These are phyloP conservation scores for Drosophila kanekoi DNA, from an alignment of 2,888 invertebrate species.

Conservation along the genomic window DNA sequence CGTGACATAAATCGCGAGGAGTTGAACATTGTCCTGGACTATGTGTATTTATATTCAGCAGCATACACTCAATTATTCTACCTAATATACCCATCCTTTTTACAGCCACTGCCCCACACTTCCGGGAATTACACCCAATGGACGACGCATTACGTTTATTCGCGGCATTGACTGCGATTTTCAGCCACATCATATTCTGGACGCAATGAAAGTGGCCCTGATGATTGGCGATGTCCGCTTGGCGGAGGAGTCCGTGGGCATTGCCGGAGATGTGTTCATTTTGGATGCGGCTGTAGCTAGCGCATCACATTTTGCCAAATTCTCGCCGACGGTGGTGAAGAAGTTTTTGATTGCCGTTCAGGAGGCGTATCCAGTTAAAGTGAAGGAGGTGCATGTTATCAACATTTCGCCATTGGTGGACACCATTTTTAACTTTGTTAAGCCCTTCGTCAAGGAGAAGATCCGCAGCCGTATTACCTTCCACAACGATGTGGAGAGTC, in stretches of 20 bases:
- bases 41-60: slow-evolving; percentile 87
- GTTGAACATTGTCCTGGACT: slow-evolving; percentile 89
- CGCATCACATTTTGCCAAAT: slow-evolving; percentile 92
- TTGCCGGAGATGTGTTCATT: slow-evolving; percentile 93
- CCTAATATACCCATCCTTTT: not conserved
- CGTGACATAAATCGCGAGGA: slow-evolving; percentile 91
- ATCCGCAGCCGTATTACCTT: slow-evolving; percentile 93
- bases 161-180: slow-evolving; percentile 90
- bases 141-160: slow-evolving; percentile 91
- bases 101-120: slow-evolving; percentile 91
- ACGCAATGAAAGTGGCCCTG: slow-evolving; percentile 92
- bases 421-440: slow-evolving; percentile 93
- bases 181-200: slow-evolving; percentile 90
- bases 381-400: slow-evolving; percentile 94
- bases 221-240: slow-evolving; percentile 94
- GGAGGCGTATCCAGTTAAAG: slow-evolving; percentile 95
- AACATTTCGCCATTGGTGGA: slow-evolving; percentile 94
- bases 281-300: slow-evolving; percentile 92
- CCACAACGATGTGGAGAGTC: slow-evolving; percentile 90
- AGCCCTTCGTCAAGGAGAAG: slow-evolving; percentile 95
- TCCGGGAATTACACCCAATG: slow-evolving; percentile 92
- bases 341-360: slow-evolving; percentile 94
- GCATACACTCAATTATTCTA: not conserved
- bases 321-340: slow-evolving; percentile 92
- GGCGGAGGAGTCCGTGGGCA: slow-evolving; percentile 91